phyloP scores from a whole-genome alignment of 2,113 vertebrate genomes.

The Nettapus auritus region DNA sequence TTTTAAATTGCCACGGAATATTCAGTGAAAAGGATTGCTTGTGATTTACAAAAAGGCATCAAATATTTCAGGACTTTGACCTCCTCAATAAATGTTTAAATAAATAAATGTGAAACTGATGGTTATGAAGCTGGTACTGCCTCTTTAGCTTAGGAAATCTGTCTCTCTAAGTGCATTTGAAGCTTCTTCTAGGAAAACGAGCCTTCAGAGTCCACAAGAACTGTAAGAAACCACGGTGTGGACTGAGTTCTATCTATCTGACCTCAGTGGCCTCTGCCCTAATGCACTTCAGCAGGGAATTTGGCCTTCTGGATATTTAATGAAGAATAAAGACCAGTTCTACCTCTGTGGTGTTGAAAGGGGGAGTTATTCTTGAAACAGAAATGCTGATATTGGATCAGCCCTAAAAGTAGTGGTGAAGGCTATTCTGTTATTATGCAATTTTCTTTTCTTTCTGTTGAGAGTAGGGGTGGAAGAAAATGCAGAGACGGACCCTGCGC shows the following conservation, averaged over 20 bases:
- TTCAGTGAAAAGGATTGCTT: background rate
- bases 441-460: slow-evolving; percentile 36
- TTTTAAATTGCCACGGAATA: background rate
- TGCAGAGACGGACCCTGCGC: background rate
- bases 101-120: background rate
- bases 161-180: background rate
- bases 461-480: slow-evolving; percentile 28
- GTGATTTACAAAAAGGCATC: background rate
- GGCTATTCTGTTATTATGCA: slow-evolving; percentile 11
- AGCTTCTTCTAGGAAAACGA: background rate
- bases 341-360: background rate
- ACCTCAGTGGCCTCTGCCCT: background rate
- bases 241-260: background rate
- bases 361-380: slow-evolving; percentile 59
- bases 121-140: background rate
- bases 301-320: slow-evolving; percentile 14
- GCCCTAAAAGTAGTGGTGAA: slow-evolving; percentile 2
- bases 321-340: background rate
- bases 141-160: background rate
- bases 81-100: background rate
- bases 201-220: background rate
- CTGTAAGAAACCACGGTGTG: background rate
- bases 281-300: background rate
- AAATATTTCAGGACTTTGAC: background rate
- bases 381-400: slow-evolving; percentile 49